Percentiles rank a stretch among this genome's conserved stretches.
Conservation (phyloP, 64 coral and sea anemone species). For the Hydrozoanthus tunicans region DNA sequence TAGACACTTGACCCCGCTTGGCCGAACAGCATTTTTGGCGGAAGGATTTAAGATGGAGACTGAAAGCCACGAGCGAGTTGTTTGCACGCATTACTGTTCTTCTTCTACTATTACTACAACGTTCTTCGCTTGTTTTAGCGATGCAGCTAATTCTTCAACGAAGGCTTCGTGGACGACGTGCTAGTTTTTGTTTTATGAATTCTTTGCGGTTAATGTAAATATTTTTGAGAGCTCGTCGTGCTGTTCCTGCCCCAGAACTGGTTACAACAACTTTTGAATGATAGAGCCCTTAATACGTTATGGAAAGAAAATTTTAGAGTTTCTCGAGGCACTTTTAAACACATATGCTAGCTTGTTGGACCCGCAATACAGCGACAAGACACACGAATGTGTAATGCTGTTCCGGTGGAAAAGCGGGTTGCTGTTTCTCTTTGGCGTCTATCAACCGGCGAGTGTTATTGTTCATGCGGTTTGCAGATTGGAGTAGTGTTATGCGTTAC, state of each 20-base stretch:
- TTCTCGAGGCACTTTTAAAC: conserved; percentile 2
- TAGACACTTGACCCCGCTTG: no score
- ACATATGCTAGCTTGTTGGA: not conserved
- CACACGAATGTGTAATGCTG: not conserved
- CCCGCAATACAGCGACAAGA: not conserved
- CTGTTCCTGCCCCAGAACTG: not conserved
- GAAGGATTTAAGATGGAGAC: no score
- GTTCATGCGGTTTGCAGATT: not conserved
- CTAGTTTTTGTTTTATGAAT: not conserved
- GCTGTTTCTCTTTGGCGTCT: not conserved
- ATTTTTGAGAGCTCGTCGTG: not conserved
- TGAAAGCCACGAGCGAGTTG: no score
- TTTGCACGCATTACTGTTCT: not conserved
- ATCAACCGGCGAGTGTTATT: not conserved
- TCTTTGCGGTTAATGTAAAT: not conserved
- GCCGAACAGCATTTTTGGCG: no score
- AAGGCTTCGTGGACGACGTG: no score
- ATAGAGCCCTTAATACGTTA: not conserved
- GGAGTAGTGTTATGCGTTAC: not conserved
- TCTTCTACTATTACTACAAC: not conserved
- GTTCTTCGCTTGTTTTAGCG: no score
- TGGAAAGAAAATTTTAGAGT: conserved; percentile 23
- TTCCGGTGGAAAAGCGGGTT: not conserved
- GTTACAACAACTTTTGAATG: conserved; percentile 3
- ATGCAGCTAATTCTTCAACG: no score